Conservation (phyloP, 2,113 vertebrate species). For the Spea bombifrons region DNA sequence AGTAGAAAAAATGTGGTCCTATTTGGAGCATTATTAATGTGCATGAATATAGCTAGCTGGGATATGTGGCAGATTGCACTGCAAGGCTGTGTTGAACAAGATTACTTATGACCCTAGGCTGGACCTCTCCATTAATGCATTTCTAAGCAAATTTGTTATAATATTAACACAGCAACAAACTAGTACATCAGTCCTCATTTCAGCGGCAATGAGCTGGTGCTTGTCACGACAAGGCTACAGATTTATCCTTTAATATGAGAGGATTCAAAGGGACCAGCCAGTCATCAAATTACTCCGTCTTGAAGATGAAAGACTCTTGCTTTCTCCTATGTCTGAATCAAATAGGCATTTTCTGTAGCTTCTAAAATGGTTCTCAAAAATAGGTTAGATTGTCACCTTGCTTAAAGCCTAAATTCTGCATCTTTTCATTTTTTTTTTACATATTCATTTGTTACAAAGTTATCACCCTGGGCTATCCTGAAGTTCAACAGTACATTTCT, state of each 20-base stretch:
- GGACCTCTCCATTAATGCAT: conserved; percentile 25
- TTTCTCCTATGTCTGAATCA: conserved; percentile 9
- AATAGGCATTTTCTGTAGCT: conserved; percentile 9
- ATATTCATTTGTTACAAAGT: too few species aligned
- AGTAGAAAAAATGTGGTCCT: not conserved
- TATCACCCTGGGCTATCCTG: too few species aligned
- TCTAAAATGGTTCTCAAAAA: not conserved
- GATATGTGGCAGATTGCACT: conserved; percentile 1
- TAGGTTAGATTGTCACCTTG: not conserved
- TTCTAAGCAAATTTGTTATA: conserved; percentile 34
- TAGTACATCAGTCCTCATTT: conserved; percentile 17
- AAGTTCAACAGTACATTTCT: too few species aligned
- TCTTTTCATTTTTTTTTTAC: not conserved
- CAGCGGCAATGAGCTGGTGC: conserved; percentile 26
- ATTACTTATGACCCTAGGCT: conserved; percentile 29
- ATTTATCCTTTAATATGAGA: conserved; percentile 26
- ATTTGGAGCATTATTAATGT: not conserved
- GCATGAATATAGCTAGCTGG: not conserved
- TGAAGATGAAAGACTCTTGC: conserved; percentile 27
- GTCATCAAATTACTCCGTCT: conserved; percentile 33
- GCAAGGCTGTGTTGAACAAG: conserved; percentile 18
- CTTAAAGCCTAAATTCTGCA: not conserved
- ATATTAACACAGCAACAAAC: conserved; percentile 36
- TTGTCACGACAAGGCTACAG: conserved; percentile 23
- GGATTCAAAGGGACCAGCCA: conserved; percentile 20